Conservation (phyloP, 2,797 vertebrate species). For the Antrozous pallidus region DNA sequence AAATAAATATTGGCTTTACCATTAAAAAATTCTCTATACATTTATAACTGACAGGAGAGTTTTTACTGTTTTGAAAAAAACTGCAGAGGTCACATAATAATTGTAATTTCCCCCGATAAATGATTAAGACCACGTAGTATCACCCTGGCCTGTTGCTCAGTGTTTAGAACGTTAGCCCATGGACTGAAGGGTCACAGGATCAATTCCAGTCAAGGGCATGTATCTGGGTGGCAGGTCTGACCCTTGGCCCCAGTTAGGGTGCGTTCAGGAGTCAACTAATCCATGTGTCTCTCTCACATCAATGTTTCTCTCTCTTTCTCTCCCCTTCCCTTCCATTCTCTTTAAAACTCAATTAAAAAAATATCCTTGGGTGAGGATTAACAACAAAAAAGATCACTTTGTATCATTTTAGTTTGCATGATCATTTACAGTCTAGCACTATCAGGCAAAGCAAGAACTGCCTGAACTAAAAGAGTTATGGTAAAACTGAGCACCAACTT, state of each 20-base stretch:
- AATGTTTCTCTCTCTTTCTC: too few species aligned
- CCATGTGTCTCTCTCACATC: too few species aligned
- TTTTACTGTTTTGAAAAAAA: constrained; percentile 1
- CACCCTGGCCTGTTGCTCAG: too few species aligned
- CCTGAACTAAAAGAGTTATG: background rate
- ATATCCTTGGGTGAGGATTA: too few species aligned
- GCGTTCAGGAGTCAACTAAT: too few species aligned
- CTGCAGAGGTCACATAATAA: background rate
- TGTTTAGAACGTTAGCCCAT: too few species aligned
- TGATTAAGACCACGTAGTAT: background rate
- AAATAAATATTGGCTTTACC: background rate
- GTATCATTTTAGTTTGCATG: background rate
- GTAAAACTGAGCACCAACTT: background rate
- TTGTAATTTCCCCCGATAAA: background rate
- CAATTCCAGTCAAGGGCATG: too few species aligned
- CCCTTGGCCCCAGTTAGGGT: too few species aligned
- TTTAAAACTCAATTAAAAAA: too few species aligned
- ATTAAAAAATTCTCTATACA: background rate
- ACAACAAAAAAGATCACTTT: background rate
- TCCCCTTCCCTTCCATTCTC: too few species aligned
- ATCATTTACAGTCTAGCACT: background rate
- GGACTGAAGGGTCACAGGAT: too few species aligned
- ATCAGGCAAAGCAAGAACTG: background rate
- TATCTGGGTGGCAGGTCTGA: too few species aligned
- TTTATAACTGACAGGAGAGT: background rate